A percentile compares a stretch with the other conserved stretches of the same genome.
Conservation (phyloP, 2,888 invertebrate genomes). For the Drosophila formosana region DNA sequence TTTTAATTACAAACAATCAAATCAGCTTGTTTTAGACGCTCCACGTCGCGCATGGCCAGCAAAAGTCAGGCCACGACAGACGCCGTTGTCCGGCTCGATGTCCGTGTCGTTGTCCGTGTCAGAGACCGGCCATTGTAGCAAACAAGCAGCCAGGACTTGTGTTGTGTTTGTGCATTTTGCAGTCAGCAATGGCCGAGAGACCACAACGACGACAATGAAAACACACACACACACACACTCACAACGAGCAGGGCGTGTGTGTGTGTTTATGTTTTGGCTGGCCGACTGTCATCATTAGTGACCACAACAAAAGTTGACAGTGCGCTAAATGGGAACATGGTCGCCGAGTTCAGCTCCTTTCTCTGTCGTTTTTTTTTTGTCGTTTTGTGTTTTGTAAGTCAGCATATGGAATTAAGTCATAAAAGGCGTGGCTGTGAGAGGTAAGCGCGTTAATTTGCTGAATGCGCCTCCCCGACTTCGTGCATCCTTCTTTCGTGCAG, state of each 20-base stretch:
- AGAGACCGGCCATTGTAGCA: constrained; percentile 25
- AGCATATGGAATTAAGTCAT: constrained; percentile 68
- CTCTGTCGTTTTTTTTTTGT: constrained; percentile 42
- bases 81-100: neutral
- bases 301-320: constrained; percentile 79
- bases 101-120: neutral
- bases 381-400: constrained; percentile 22
- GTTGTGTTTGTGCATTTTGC: constrained; percentile 60
- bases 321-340: constrained; percentile 71
- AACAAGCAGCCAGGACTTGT: constrained; percentile 43
- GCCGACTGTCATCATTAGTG: constrained; percentile 78
- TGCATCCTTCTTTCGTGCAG: constrained; percentile 10
- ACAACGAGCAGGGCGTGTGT: neutral
- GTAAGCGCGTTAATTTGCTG: constrained; percentile 62
- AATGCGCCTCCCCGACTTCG: constrained; percentile 20
- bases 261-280: constrained; percentile 62
- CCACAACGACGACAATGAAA: constrained; percentile 22
- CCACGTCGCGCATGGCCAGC: constrained; percentile 24
- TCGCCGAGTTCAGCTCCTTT: constrained; percentile 18
- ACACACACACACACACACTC: constrained; percentile 10
- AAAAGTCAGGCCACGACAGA: constrained; percentile 26
- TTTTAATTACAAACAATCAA: constrained; percentile 83
- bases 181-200: constrained; percentile 36
- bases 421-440: constrained; percentile 60
- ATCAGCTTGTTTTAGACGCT: constrained; percentile 69